phyloP scores from a whole-genome alignment of 23 tunicate genomes.

The Styela plicata region DNA sequence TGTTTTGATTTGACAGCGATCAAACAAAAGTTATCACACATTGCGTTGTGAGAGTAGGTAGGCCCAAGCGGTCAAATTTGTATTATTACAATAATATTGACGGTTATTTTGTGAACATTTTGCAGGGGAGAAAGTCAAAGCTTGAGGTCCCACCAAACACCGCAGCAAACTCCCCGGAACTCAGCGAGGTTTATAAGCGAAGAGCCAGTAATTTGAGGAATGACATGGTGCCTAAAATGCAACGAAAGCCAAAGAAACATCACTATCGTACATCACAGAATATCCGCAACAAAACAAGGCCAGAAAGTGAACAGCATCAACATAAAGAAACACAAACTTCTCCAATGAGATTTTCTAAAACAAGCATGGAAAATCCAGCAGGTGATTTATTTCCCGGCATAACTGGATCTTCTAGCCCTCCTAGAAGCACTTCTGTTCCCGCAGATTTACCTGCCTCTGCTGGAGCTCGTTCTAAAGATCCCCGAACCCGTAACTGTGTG shows the following conservation, averaged over 20 bases:
- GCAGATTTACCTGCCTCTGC: not conserved
- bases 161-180: slow-evolving; percentile 4
- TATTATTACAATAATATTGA: no score
- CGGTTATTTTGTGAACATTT: no score
- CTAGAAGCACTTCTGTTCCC: slow-evolving; percentile 21
- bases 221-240: slow-evolving; percentile 23
- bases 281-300: not conserved
- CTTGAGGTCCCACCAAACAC: slow-evolving; percentile 26
- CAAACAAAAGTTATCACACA: no score
- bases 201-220: slow-evolving; percentile 13
- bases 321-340: slow-evolving; percentile 17
- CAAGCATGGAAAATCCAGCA: slow-evolving; percentile 13
- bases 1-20: no score
- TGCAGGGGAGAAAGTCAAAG: not conserved
- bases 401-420: not conserved
- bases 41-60: no score
- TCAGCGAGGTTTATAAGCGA: slow-evolving; percentile 22
- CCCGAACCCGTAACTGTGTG: slow-evolving; percentile 3
- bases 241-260: slow-evolving; percentile 5
- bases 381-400: not conserved
- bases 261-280: not conserved
- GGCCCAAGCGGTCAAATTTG: no score
- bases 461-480: not conserved
- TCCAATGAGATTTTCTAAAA: not conserved
- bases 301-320: not conserved